phyloP scores from a whole-genome alignment of 2,797 vertebrate genomes.

The Vespertilio murinus region DNA sequence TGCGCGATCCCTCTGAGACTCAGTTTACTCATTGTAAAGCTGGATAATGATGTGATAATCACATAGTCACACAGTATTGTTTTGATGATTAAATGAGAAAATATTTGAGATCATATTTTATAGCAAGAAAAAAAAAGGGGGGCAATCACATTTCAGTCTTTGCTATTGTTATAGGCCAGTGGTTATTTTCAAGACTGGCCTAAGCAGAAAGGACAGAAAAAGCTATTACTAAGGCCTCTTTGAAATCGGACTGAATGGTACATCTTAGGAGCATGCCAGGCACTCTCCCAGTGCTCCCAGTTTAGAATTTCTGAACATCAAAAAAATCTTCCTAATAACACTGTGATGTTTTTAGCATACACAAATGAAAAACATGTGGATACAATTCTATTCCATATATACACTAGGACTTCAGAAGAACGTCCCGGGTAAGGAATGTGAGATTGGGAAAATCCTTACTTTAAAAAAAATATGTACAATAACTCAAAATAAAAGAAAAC shows the following conservation, averaged over 20 bases:
- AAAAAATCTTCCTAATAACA: background rate
- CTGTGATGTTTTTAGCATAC: background rate
- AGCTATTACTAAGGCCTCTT: background rate
- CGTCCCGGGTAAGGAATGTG: background rate
- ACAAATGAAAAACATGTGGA: conserved; percentile 20
- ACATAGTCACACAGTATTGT: background rate
- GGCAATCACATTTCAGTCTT: background rate
- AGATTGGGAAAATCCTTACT: background rate
- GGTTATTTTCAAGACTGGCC: background rate
- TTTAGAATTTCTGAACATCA: background rate
- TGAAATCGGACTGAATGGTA: background rate
- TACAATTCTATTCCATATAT: background rate
- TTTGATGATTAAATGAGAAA: conserved; percentile 16
- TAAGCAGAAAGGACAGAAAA: background rate
- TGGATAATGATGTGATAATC: background rate
- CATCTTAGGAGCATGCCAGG: background rate
- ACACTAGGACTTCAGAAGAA: background rate
- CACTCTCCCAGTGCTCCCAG: background rate
- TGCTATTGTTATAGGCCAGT: no score
- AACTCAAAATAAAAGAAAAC: conserved; percentile 12
- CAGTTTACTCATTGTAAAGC: background rate
- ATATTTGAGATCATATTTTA: background rate
- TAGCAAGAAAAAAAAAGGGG: background rate
- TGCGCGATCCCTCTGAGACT: background rate
- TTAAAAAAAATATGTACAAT: background rate